phyloP scores from a whole-genome alignment of 2,888 invertebrate species.

The Epinotia nisella region DNA sequence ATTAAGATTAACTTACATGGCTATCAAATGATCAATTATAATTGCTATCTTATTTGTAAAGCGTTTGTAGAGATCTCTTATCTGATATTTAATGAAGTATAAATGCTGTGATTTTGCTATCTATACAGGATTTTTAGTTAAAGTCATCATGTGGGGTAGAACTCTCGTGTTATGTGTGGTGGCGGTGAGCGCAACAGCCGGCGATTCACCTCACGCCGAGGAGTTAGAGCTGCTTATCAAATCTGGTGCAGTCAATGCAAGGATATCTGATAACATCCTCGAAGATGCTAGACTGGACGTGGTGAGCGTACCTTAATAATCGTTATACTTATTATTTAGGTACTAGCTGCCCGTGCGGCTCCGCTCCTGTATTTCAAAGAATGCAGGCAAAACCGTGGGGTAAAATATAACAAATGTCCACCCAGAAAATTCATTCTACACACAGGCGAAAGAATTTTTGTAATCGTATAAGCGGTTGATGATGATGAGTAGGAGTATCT shows the following conservation, averaged over 20 bases:
- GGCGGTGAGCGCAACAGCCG: constrained; percentile 47
- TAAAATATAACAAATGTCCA: too few relatives aligned
- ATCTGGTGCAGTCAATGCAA: constrained; percentile 48
- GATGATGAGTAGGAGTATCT: too few relatives aligned
- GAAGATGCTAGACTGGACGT: constrained; percentile 72
- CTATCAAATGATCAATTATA: constrained; percentile 7
- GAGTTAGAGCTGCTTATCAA: constrained; percentile 56
- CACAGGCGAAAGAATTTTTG: too few relatives aligned
- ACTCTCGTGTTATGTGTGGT: constrained; percentile 49
- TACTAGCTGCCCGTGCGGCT: too few relatives aligned
- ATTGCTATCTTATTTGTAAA: too few relatives aligned
- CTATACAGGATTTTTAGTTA: neutral
- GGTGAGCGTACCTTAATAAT: constrained; percentile 59
- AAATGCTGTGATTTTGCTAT: constrained; percentile 29
- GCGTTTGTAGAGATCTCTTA: too few relatives aligned
- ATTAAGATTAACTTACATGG: neutral
- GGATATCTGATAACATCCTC: constrained; percentile 63
- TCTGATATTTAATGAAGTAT: constrained; percentile 18
- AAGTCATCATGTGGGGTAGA: constrained; percentile 47
- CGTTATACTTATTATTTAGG: too few relatives aligned
- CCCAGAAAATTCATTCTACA: too few relatives aligned
- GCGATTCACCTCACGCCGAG: constrained; percentile 58
- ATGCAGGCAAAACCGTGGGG: too few relatives aligned
- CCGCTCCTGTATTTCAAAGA: too few relatives aligned
- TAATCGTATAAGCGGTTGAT: too few relatives aligned